Evolutionary conservation across 2,797 vertebrate species (phyloP), one percentile per base, ranked within the genome.

Genomic region (Myioborus melanocephalus): DNA sequence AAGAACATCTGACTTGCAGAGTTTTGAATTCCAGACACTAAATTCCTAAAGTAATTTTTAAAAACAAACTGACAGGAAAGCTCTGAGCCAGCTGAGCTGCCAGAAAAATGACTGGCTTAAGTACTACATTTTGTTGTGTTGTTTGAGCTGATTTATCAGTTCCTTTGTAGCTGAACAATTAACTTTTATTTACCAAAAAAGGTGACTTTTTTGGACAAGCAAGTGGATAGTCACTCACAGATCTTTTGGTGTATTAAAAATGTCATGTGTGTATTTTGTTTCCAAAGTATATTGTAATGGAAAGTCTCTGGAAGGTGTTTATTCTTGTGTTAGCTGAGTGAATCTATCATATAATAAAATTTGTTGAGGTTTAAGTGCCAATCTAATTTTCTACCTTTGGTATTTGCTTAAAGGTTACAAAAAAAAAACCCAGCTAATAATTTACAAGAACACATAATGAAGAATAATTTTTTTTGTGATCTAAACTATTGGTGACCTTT

Each of bases 1-100:
- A 73, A 86, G 84, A 92, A 91, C 83, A 96, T 53, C 87, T 90
- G 91, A 94, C 72, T 59, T 53, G 39, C 72, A 56, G 15, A 73
- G 68, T 91, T 93, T 83, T 89, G 77, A 88, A 79, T 61, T 89
- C 57, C 56, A 60, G 60, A 91, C 80, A 73, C 41, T 89, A 71
- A 95, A 96, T 75, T 88, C 63, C 52, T 94, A 13, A 71, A 90
- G 79, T 44, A 46, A 50, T 89, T 87, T 73, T 49, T 34, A 27
- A 43, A 78, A 81, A 83, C 43, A 34, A 71, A 47, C 32, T 53
- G 78, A 57, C 43, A 90, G 71, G 84, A 93, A 94, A 81, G 70
- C 63, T 89, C 61, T 27, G 46, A 66, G 52, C 64, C 73, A 80
- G 59, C 35, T 43, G 46, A 56, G 63, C 57, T 87, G 89, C 81